Evolutionary conservation across 2,888 invertebrate species (phyloP), one percentile per base, ranked within the genome.

Genomic region (Fragum fragum): DNA sequence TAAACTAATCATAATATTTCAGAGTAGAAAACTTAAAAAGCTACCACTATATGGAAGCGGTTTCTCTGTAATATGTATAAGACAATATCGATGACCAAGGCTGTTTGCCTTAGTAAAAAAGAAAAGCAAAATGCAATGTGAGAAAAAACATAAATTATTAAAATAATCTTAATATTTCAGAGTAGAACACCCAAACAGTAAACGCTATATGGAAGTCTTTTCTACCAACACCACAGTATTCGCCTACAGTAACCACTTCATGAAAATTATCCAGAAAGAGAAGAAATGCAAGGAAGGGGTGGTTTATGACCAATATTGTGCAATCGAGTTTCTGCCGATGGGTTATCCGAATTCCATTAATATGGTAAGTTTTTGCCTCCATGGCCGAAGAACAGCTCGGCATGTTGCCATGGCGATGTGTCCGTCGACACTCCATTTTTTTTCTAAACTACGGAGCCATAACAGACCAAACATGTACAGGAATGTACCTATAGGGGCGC

Each of bases 321-420:
- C 84, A 9, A 81, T 84, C 2, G 84, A 84, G 66, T 78, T 84
- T 28, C 78, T 84, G 76, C 84, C 84, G 1, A 84, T 84, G 84
- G 84, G 84, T 18, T 84, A 84, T 73, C 80, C 83, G 0, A 81
- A 84, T 47, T 76, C 83, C 26, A 75, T 80, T 6, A 80, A 84
- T 29, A 55, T 68, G 80, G 83, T 84, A 75, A 28, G 47, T 23
- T n/a, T n/a, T n/a, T n/a, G n/a, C n/a, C n/a, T n/a, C n/a, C n/a
- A n/a, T n/a, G n/a, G n/a, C n/a, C n/a, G n/a, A n/a, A n/a, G n/a
- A n/a, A n/a, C n/a, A n/a, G n/a, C n/a, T n/a, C n/a, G n/a, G n/a
- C n/a, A n/a, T n/a, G n/a, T n/a, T n/a, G n/a, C n/a, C n/a, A n/a
- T n/a, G n/a, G n/a, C n/a, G n/a, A n/a, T n/a, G n/a, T n/a, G n/a